Percentiles rank a stretch among this genome's conserved stretches.
These are phyloP conservation scores for Caenorhabditis brenneri DNA, from an alignment of 1,140 invertebrate species.

Conservation along the genomic window DNA sequence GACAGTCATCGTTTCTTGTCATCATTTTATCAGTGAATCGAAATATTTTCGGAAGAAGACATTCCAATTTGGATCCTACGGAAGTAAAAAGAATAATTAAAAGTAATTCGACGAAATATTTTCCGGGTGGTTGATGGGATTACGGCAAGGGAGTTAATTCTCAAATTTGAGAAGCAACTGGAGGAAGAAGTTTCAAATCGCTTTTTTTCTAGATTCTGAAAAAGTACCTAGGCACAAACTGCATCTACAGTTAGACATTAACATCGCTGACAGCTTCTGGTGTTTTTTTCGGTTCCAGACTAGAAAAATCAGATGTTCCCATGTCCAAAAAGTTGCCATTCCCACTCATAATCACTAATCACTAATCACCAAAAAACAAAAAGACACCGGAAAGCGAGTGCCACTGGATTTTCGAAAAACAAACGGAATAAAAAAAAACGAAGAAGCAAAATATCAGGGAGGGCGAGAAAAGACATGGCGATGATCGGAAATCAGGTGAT, in stretches of 20 bases:
- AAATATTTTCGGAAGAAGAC: neutral
- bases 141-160: no score
- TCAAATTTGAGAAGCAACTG: no score
- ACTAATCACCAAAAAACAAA: conserved; percentile 19
- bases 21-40: neutral
- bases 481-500: conserved; percentile 39
- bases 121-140: no score
- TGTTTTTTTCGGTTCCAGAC: no score
- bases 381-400: neutral
- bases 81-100: neutral
- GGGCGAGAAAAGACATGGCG: conserved; percentile 28
- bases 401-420: neutral
- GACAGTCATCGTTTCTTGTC: no score
- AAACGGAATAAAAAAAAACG: conserved; percentile 1
- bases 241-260: no score
- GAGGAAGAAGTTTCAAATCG: no score
- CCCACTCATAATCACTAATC: neutral
- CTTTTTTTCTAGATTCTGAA: no score
- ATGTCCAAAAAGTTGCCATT: neutral
- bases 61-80: neutral
- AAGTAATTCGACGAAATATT: no score
- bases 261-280: no score
- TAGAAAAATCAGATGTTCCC: no score
- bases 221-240: no score
- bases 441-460: neutral